Evolutionary conservation across 2,113 vertebrate genomes (phyloP).

Genomic region (human): DNA sequence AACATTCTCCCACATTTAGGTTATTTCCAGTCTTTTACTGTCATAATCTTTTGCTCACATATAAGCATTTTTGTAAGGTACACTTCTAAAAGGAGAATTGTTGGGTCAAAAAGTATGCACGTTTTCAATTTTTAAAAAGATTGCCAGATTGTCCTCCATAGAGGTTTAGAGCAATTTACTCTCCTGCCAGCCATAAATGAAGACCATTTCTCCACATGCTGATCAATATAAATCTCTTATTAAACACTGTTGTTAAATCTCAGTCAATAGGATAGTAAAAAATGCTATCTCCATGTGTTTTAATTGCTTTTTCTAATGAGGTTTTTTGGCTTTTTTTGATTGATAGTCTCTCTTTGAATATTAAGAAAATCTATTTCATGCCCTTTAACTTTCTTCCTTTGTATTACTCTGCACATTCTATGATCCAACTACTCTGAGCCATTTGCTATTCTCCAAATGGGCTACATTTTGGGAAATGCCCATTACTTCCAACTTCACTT

Average conservation of each 20-base stretch:
- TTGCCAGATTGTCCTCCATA: neutral
- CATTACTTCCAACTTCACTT: neutral
- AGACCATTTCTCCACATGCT: neutral
- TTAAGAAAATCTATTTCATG: neutral
- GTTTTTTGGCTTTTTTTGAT: neutral
- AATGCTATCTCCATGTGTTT: neutral
- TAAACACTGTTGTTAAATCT: neutral
- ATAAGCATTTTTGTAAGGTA: neutral
- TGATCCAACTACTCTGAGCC: neutral
- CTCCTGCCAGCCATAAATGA: neutral
- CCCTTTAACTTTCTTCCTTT: neutral
- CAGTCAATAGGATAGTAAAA: neutral
- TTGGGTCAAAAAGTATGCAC: neutral
- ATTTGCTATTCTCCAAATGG: neutral
- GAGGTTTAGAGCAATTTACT: neutral
- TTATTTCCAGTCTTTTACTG: neutral
- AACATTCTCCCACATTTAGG: neutral
- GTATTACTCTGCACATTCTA: neutral
- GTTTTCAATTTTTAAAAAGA: conserved; percentile 2
- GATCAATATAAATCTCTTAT: neutral
- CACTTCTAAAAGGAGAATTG: neutral
- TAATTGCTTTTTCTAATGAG: conserved; percentile 3
- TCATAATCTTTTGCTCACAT: neutral
- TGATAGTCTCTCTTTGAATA: neutral
- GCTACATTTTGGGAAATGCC: neutral